Conservation (phyloP, 2,113 vertebrate genomes). For the Clarias macrocephalus region DNA sequence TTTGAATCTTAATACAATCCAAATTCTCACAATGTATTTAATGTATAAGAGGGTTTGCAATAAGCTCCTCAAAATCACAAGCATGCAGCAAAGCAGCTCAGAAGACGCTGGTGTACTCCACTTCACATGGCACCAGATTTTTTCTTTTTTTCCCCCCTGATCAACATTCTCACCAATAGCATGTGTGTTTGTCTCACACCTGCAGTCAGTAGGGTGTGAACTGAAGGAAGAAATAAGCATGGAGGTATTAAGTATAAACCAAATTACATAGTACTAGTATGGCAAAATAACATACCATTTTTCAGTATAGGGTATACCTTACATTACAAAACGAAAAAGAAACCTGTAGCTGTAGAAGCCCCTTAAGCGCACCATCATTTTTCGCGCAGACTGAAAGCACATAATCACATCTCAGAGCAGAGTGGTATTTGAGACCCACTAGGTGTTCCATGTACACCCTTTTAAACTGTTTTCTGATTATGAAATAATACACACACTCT, state of each 20-base stretch:
- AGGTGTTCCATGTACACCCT: not conserved
- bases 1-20: not conserved
- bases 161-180: not conserved
- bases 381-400: not conserved
- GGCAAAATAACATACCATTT: not conserved
- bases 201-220: not conserved
- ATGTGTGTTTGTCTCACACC: not conserved
- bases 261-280: not conserved
- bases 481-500: not conserved
- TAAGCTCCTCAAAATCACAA: conserved; percentile 16
- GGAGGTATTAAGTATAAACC: not conserved
- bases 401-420: not conserved
- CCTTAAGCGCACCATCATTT: not conserved
- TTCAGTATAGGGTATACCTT: not conserved
- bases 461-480: not conserved
- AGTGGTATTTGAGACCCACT: not conserved
- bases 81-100: conserved; percentile 17
- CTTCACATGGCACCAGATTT: not conserved
- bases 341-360: not conserved
- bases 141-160: not conserved
- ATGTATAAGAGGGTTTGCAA: not conserved
- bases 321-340: not conserved
- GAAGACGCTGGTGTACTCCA: not conserved
- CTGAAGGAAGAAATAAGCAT: not conserved
- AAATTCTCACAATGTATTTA: not conserved